Evolutionary conservation across 2,113 vertebrate species (phyloP).

Genomic region (Odobenus rosmarus): DNA sequence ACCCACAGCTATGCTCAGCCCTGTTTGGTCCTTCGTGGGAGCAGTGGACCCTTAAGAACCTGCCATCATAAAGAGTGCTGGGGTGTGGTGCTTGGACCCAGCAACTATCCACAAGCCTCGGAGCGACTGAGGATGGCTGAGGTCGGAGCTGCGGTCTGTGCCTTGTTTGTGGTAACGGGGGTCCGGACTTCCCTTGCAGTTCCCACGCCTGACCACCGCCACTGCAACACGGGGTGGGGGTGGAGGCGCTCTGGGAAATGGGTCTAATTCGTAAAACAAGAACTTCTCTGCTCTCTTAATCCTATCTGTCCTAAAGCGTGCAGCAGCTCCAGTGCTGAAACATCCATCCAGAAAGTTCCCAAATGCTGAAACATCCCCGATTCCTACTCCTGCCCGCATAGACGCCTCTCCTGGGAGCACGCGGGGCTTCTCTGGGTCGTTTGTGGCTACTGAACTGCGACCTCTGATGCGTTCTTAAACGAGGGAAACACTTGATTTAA

Average conservation of each 20-base stretch:
- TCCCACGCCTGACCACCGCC: background rate
- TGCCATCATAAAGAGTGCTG: background rate
- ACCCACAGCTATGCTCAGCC: background rate
- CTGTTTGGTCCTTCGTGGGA: background rate
- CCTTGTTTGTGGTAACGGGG: background rate
- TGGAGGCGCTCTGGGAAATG: background rate
- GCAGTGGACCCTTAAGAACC: background rate
- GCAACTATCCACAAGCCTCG: background rate
- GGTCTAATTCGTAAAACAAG: background rate
- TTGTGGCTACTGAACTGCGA: background rate
- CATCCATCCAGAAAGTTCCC: background rate
- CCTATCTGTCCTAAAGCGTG: background rate
- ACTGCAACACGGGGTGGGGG: background rate
- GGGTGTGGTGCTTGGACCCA: background rate
- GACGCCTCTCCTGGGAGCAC: rapidly evolving
- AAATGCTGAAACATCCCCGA: background rate
- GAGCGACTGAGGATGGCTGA: background rate
- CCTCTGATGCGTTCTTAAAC: background rate
- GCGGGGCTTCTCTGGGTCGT: background rate
- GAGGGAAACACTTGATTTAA: background rate
- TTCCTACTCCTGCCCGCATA: background rate
- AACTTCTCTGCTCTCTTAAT: background rate
- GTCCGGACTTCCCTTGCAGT: background rate
- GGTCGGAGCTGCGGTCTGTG: background rate
- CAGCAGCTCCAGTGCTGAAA: background rate